Evolutionary conservation across 2,888 invertebrate genomes (phyloP), one percentile per base, ranked within the genome.

Genomic region (Xanthorhoe designata): DNA sequence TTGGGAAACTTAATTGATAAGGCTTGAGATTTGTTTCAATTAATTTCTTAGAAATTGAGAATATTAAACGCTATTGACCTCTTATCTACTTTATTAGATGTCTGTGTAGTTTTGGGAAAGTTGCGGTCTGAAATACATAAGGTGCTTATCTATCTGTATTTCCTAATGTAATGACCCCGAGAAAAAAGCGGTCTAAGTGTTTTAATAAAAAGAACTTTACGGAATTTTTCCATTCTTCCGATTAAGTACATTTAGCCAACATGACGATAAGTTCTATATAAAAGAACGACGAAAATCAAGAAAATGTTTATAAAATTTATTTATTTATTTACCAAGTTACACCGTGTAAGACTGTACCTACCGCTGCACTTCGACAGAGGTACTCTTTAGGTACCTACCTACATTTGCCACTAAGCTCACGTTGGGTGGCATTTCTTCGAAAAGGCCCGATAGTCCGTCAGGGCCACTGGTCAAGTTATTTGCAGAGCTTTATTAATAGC

Each of bases 401-500:
- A 24, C 24, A 24, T 4, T 24, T 24, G 24, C 4, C 32, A 7
- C 13, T 13, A 10, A 50, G 10, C 54, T 47, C 52, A 29, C 15
- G 49, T 17, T 71, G 58, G 64, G 64, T 61, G 66, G 69, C 69
- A 70, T 66, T 70, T 70, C 76, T 82, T 81, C 77, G 70, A 80
- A 81, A 81, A 78, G 64, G 57, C 54, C 69, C 74, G 78, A 78
- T 80, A 76, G 60, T 73, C 71, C 69, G 70, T 67, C 71, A 61
- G 73, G 78, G 78, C 79, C 77, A 76, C 42, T 73, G 75, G 77
- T 78, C 78, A 77, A 77, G 75, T 75, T 82, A 81, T 81, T 82
- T 78, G 61, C 72, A 80, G 73, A 69, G 56, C 70, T 78, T 76
- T 83, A 86, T 80, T 78, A 81, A 82, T 85, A 85, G 75, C 69